Percentiles rank a stretch among this genome's conserved stretches.
phyloP scores from a whole-genome alignment of 2,888 invertebrate species.

The Mythimna pallens region DNA sequence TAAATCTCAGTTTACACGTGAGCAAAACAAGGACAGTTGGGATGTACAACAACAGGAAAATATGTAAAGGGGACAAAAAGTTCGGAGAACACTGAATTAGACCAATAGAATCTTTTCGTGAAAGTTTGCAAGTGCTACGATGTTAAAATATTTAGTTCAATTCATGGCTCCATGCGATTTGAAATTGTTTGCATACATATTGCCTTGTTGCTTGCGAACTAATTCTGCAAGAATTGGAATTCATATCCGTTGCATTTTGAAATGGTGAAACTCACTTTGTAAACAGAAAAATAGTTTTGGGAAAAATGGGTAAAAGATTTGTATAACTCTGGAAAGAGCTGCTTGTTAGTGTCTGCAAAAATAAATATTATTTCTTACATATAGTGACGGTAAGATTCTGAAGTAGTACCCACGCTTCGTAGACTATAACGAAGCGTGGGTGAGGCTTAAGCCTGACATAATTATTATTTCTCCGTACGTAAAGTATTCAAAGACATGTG shows the following conservation, averaged over 20 bases:
- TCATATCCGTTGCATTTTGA: conserved; percentile 44
- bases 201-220: conserved; percentile 45
- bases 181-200: conserved; percentile 59
- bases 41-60: neutral
- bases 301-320: neutral
- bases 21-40: neutral
- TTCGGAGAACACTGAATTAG: neutral
- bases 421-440: too few relatives aligned
- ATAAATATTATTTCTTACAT: neutral
- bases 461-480: too few relatives aligned
- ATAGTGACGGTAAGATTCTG: neutral
- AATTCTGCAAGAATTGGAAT: conserved; percentile 57
- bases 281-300: neutral
- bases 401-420: too few relatives aligned
- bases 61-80: neutral
- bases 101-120: conserved; percentile 29
- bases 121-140: conserved; percentile 29
- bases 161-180: conserved; percentile 56
- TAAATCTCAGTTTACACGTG: neutral
- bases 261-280: conserved; percentile 10
- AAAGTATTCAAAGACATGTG: too few relatives aligned
- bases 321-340: neutral
- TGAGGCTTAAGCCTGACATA: too few relatives aligned
- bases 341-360: neutral
- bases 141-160: conserved; percentile 62